Conservation (phyloP, 2,113 vertebrate genomes). For the Dissostichus mawsoni region DNA sequence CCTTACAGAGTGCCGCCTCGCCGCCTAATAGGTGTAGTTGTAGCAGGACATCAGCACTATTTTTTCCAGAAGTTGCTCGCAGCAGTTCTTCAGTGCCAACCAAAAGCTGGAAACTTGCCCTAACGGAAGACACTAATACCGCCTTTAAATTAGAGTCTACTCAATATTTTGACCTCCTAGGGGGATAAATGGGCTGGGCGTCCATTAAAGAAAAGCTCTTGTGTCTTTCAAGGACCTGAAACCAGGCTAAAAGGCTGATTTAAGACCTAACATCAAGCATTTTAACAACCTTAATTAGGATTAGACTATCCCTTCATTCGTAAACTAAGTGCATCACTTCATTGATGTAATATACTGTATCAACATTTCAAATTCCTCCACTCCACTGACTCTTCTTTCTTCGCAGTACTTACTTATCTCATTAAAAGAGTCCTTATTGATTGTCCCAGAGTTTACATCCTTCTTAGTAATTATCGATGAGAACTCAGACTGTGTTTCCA, state of each 20-base stretch:
- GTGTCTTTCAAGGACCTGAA: slow-evolving; percentile 11
- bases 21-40: slow-evolving; percentile 59
- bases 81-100: slow-evolving; percentile 15
- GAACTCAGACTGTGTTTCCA: slow-evolving; percentile 48
- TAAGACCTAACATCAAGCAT: neutral
- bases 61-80: slow-evolving; percentile 39
- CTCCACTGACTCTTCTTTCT: neutral
- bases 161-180: slow-evolving; percentile 20
- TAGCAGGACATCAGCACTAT: slow-evolving; percentile 54
- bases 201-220: neutral
- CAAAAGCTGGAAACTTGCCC: slow-evolving; percentile 13
- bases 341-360: neutral
- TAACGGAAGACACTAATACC: slow-evolving; percentile 11
- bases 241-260: neutral
- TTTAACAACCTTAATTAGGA: neutral
- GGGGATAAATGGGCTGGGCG: neutral
- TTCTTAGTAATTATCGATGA: slow-evolving; percentile 50
- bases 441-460: slow-evolving; percentile 42
- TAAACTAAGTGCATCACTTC: neutral
- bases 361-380: neutral
- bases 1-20: slow-evolving; percentile 52
- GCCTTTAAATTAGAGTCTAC: slow-evolving; percentile 19
- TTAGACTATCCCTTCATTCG: neutral
- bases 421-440: slow-evolving; percentile 55
- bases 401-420: slow-evolving; percentile 35